Evolutionary conservation across 1,140 invertebrate genomes (phyloP).

Genomic region (Aradophagus sp.): DNA sequence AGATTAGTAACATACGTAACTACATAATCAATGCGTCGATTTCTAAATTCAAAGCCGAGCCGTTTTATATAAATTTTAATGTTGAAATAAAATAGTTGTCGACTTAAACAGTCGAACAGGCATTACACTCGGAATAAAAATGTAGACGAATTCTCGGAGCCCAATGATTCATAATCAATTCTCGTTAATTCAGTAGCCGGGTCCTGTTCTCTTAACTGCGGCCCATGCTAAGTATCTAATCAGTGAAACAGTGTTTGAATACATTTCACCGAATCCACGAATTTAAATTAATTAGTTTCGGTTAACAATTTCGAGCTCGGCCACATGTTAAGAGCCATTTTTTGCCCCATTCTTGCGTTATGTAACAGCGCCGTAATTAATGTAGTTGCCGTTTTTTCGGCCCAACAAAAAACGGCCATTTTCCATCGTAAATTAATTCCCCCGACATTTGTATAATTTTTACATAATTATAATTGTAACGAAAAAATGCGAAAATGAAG

Average conservation of each 20-base stretch:
- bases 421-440: slow-evolving; percentile 46
- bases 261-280: slow-evolving; percentile 44
- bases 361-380: slow-evolving; percentile 46
- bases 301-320: slow-evolving; percentile 40
- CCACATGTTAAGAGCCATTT: slow-evolving; percentile 25
- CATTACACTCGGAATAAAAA: slow-evolving; percentile 19
- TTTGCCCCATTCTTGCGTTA: slow-evolving; percentile 23
- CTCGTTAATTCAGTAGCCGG: slow-evolving; percentile 44
- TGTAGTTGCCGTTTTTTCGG: slow-evolving; percentile 26
- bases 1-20: no score
- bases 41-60: no score
- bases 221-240: slow-evolving; percentile 32
- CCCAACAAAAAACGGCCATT: slow-evolving; percentile 34
- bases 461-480: slow-evolving; percentile 43
- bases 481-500: slow-evolving; percentile 13
- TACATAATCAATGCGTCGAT: no score
- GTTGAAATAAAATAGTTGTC: neutral
- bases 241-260: slow-evolving; percentile 47
- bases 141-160: slow-evolving; percentile 21
- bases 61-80: no score
- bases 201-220: slow-evolving; percentile 36
- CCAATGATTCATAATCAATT: slow-evolving; percentile 51
- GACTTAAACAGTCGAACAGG: neutral
- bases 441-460: slow-evolving; percentile 38
- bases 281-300: slow-evolving; percentile 54